These are phyloP conservation scores for Oophaga sylvatica DNA, from an alignment of 2,797 vertebrate species.

Conservation along the genomic window DNA sequence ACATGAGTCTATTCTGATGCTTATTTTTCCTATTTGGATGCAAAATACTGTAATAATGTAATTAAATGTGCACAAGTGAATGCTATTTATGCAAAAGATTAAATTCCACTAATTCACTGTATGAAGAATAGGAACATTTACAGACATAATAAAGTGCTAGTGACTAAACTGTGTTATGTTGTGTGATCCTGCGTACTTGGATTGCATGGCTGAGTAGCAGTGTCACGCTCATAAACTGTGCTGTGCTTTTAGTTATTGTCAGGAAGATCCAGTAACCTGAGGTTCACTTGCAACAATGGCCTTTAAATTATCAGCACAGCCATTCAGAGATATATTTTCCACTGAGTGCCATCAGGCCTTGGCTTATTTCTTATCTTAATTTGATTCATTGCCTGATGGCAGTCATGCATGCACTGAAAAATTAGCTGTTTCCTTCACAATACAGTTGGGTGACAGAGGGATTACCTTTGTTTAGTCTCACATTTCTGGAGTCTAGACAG, in stretches of 20 bases:
- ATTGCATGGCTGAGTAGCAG: not conserved
- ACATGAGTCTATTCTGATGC: not conserved
- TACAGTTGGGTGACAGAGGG: slow-evolving; percentile 61
- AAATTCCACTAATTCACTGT: not conserved
- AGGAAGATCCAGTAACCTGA: slow-evolving; percentile 50
- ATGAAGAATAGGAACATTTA: not conserved
- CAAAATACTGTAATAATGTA: not conserved
- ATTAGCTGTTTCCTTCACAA: slow-evolving; percentile 60
- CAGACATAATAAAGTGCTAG: not conserved
- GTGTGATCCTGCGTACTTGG: not conserved
- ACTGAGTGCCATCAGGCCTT: slow-evolving; percentile 63
- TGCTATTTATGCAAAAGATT: not conserved
- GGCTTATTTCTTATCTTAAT: slow-evolving; percentile 63
- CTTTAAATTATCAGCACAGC: slow-evolving; percentile 62
- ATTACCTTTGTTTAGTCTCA: slow-evolving; percentile 65
- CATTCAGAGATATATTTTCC: slow-evolving; percentile 66
- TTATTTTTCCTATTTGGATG: not conserved
- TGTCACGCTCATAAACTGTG: slow-evolving; percentile 52
- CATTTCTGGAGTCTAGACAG: slow-evolving; percentile 62
- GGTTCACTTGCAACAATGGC: slow-evolving; percentile 59
- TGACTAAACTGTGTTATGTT: not conserved
- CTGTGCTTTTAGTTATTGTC: slow-evolving; percentile 46
- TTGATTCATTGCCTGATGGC: slow-evolving; percentile 62
- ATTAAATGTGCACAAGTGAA: not conserved
- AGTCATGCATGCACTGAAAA: slow-evolving; percentile 63